Conservation (phyloP, 2,797 vertebrate species). For the Cryptoprocta ferox region DNA sequence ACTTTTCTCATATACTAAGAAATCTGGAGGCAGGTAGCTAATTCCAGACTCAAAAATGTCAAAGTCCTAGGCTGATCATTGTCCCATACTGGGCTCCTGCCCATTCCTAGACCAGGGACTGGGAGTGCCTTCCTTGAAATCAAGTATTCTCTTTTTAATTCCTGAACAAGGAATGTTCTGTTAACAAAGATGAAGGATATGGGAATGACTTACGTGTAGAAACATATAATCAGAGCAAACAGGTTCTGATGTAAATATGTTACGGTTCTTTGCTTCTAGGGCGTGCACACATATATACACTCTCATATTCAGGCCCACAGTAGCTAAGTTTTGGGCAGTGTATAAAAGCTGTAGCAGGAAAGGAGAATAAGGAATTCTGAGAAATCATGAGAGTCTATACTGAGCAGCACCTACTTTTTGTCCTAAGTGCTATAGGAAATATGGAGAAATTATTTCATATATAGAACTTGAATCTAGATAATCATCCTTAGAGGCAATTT, state of each 20-base stretch:
- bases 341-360: neutral
- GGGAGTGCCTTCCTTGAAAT: neutral
- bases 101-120: neutral
- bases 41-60: neutral
- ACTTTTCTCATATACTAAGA: neutral
- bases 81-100: neutral
- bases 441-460: neutral
- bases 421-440: neutral
- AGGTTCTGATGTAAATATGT: neutral
- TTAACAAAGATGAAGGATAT: neutral
- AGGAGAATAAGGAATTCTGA: neutral
- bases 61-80: neutral
- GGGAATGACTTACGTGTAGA: neutral
- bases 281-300: neutral
- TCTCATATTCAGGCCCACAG: neutral
- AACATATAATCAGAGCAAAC: neutral
- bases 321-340: neutral
- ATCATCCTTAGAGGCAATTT: neutral
- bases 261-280: neutral
- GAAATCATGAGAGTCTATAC: neutral
- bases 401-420: neutral
- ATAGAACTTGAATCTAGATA: neutral
- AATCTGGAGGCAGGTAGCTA: conserved; percentile 9
- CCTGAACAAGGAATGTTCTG: neutral
- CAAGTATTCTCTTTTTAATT: neutral